phyloP scores from a whole-genome alignment of 64 coral and sea anemone genomes.

The Montipora sp. region DNA sequence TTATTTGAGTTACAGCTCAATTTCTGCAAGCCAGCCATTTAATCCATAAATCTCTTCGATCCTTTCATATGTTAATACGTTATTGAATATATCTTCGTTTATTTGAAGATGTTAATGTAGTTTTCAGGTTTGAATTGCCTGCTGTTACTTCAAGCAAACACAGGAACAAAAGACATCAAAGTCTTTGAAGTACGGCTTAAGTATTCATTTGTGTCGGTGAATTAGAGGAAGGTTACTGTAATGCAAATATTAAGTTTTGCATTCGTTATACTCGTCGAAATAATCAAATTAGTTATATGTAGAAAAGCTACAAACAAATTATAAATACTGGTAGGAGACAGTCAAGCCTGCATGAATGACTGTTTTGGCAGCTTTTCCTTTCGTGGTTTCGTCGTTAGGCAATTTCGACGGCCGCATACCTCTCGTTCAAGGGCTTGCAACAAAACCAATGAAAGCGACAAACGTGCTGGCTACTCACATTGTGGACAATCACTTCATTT shows the following conservation, averaged over 20 bases:
- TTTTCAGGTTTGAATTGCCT: slow-evolving; percentile 4
- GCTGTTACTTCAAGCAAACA: not conserved
- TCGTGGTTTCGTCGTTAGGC: too few species aligned
- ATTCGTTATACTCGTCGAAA: too few species aligned
- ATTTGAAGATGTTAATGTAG: slow-evolving; percentile 9
- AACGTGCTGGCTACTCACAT: too few species aligned
- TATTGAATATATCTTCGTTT: slow-evolving; percentile 10
- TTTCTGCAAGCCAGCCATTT: not conserved
- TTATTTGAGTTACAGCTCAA: not conserved
- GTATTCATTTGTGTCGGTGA: not conserved
- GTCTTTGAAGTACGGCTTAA: not conserved
- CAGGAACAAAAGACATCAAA: slow-evolving; percentile 4
- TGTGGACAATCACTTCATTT: too few species aligned
- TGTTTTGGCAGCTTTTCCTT: too few species aligned
- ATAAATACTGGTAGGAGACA: too few species aligned
- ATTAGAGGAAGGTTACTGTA: not conserved
- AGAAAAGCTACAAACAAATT: too few species aligned
- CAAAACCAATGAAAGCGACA: too few species aligned
- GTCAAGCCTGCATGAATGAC: too few species aligned
- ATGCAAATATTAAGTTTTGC: slow-evolving; percentile 13
- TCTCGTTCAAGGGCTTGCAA: too few species aligned
- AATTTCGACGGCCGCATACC: too few species aligned
- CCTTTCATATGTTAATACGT: slow-evolving; percentile 35
- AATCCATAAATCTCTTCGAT: not conserved
- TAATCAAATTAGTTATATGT: too few species aligned